These are phyloP conservation scores for Papilio demoleus DNA, from an alignment of 2,888 invertebrate genomes.

Conservation along the genomic window DNA sequence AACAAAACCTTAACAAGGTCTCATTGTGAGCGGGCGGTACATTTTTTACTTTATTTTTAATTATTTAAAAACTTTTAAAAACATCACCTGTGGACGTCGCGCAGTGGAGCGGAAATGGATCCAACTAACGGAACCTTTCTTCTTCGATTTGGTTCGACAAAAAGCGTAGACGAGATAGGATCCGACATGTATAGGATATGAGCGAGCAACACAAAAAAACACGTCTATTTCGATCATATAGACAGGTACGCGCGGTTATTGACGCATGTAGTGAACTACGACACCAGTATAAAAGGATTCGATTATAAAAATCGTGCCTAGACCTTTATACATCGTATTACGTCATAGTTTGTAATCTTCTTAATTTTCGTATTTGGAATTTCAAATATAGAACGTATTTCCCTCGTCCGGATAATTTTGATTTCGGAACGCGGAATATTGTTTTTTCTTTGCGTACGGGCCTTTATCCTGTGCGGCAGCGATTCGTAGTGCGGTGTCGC, in stretches of 20 bases:
- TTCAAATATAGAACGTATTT: constrained; percentile 46
- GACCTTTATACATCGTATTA: neutral
- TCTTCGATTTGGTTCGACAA: constrained; percentile 68
- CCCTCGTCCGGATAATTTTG: constrained; percentile 68
- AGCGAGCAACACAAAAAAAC: constrained; percentile 62
- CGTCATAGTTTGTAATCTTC: neutral
- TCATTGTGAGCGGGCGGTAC: constrained; percentile 61
- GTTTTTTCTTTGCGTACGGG: constrained; percentile 67
- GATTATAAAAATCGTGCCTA: too few species aligned
- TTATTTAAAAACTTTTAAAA: constrained; percentile 68
- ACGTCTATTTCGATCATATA: constrained; percentile 45
- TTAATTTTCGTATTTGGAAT: constrained; percentile 26
- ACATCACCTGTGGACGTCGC: constrained; percentile 78
- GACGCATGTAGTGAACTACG: neutral
- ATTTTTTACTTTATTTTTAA: constrained; percentile 65
- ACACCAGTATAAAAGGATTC: too few species aligned
- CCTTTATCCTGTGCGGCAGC: constrained; percentile 74
- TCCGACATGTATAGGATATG: constrained; percentile 74
- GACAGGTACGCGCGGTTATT: constrained; percentile 39
- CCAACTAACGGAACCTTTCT: constrained; percentile 76
- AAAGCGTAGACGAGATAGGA: constrained; percentile 74
- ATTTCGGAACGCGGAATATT: constrained; percentile 69
- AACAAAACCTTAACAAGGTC: constrained; percentile 69
- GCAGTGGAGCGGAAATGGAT: constrained; percentile 80
- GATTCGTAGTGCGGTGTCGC: constrained; percentile 77